A percentile compares a stretch with the other conserved stretches of the same genome.
Evolutionary conservation across 1,140 invertebrate species (phyloP).

Genomic region (Pissodes strobi): DNA sequence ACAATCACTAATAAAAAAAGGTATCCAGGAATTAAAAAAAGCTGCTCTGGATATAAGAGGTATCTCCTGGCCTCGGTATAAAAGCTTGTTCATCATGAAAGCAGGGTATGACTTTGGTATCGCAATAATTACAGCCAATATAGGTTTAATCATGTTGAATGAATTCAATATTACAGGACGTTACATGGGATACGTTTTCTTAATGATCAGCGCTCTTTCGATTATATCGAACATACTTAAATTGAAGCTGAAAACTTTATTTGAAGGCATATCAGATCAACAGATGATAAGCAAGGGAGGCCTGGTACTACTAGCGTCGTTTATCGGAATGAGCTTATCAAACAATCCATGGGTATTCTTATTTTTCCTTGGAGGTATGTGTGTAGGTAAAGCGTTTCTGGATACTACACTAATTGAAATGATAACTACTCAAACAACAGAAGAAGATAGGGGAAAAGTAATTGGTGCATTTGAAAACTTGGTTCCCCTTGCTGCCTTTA

Average conservation of each 20-base stretch:
- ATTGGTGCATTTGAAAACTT: constrained; percentile 34
- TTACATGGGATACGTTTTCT: constrained; percentile 16
- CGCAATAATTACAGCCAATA: constrained; percentile 6
- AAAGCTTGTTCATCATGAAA: constrained; percentile 17
- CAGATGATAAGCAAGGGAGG: constrained; percentile 28
- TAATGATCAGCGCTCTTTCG: constrained; percentile 13
- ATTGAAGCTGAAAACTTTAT: constrained; percentile 14
- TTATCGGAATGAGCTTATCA: constrained; percentile 32
- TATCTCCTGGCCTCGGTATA: constrained; percentile 19
- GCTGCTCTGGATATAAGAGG: constrained; percentile 6
- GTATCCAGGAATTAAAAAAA: constrained; percentile 5
- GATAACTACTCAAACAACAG: constrained; percentile 9
- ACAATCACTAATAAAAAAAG: not conserved
- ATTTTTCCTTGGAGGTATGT: constrained; percentile 16
- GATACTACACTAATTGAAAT: constrained; percentile 28
- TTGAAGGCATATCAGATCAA: constrained; percentile 29
- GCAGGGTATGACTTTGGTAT: constrained; percentile 6
- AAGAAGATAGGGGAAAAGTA: constrained; percentile 37
- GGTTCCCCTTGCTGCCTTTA: constrained; percentile 15
- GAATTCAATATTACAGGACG: constrained; percentile 23
- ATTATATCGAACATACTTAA: constrained; percentile 18
- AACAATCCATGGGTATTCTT: constrained; percentile 19
- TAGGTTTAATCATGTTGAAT: constrained; percentile 16
- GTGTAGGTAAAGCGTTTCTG: constrained; percentile 21
- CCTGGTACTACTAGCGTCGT: constrained; percentile 22